These are phyloP conservation scores for Carterocephalus palaemon DNA, from an alignment of 2,888 invertebrate genomes.

Conservation along the genomic window DNA sequence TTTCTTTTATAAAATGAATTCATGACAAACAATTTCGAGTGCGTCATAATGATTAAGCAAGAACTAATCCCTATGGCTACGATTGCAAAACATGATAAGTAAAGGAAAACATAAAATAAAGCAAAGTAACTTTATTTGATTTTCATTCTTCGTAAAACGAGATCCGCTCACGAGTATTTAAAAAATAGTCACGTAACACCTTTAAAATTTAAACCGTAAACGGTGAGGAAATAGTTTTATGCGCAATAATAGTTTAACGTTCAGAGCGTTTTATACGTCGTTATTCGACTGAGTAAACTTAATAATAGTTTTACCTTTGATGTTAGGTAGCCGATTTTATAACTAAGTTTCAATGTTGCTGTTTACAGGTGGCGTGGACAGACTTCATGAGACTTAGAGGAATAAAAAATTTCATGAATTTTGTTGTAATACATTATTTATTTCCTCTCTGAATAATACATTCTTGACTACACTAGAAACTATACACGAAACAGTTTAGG, in stretches of 20 bases:
- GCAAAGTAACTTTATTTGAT: constrained; percentile 9
- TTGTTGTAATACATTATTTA: not conserved
- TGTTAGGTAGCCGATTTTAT: constrained; percentile 30
- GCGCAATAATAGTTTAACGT: constrained; percentile 58
- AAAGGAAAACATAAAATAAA: constrained; percentile 5
- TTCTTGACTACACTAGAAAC: not conserved
- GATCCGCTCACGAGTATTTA: constrained; percentile 11
- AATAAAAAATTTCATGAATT: too few species aligned
- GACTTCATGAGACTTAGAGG: too few species aligned
- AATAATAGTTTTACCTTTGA: constrained; percentile 38
- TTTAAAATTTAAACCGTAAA: constrained; percentile 55
- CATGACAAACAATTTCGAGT: too few species aligned
- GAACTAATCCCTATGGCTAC: too few species aligned
- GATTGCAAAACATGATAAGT: too few species aligned
- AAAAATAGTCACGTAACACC: constrained; percentile 44
- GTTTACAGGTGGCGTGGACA: constrained; percentile 9
- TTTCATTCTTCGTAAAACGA: constrained; percentile 14
- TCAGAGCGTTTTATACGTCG: constrained; percentile 45
- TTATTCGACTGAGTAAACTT: constrained; percentile 58
- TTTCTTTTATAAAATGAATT: too few species aligned
- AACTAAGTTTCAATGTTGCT: constrained; percentile 32
- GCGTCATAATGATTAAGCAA: too few species aligned
- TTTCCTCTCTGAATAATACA: not conserved
- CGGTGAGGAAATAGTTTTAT: constrained; percentile 56
- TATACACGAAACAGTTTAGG: too few species aligned